Percentiles rank a stretch among this genome's conserved stretches.
Conservation (phyloP, 1,140 invertebrate genomes). For the Wiebesia pumilae region DNA sequence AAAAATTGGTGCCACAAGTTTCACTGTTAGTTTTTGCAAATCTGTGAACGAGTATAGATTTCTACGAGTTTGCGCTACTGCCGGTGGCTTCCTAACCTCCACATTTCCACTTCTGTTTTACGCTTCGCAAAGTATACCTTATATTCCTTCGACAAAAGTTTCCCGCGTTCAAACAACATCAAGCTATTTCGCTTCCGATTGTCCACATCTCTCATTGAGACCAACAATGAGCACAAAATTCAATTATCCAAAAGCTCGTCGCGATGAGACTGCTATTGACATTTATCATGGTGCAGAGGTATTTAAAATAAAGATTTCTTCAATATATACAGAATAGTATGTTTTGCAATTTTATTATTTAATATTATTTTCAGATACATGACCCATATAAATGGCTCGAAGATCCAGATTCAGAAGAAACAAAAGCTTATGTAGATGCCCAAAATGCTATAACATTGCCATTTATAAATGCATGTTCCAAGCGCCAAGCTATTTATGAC, state of each 20-base stretch:
- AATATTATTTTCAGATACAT: conserved; percentile 78
- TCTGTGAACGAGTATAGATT: not conserved
- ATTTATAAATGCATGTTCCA: conserved; percentile 86
- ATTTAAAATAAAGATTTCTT: conserved; percentile 43
- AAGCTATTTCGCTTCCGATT: not conserved
- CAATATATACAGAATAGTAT: not conserved
- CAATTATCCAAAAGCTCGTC: conserved; percentile 84
- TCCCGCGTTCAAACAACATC: not conserved
- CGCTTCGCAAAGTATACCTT: not conserved
- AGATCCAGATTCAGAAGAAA: conserved; percentile 94
- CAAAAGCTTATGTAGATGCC: conserved; percentile 91
- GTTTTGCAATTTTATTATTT: not conserved
- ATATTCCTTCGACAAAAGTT: not conserved
- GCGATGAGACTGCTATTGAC: conserved; percentile 87
- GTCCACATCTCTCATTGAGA: not conserved
- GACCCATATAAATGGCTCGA: conserved; percentile 99
- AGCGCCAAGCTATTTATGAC: conserved; percentile 83
- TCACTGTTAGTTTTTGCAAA: not conserved
- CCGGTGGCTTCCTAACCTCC: conserved; percentile 40
- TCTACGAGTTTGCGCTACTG: conserved; percentile 20
- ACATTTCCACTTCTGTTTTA: not conserved
- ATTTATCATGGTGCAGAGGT: conserved; percentile 90
- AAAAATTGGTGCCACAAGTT: conserved; percentile 4
- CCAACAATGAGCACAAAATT: conserved; percentile 59
- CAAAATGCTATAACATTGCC: conserved; percentile 93